Base-by-base conservation (phyloP, 2,888 invertebrate genomes). In the Vannuccia rotundouncinata region DNA sequence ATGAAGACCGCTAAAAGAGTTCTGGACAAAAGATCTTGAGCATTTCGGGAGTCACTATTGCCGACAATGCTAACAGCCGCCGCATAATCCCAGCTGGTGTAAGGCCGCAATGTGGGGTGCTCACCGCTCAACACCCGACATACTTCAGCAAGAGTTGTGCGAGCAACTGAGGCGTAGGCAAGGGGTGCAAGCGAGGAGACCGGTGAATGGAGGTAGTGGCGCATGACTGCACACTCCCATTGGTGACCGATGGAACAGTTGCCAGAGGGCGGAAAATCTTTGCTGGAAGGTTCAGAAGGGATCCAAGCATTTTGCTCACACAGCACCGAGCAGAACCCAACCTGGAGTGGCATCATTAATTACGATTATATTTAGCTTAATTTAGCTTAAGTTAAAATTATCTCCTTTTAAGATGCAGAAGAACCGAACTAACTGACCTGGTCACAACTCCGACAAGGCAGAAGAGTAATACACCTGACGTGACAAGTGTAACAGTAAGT, bases 401-500 rank as follows among this genome's bases (percentile, higher is more conserved):
- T 45, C 45, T 45, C 45, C 17, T 13, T 45, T 45, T 13, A 45
- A 45, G 45, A 45, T n/a, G n/a, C n/a, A n/a, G n/a, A n/a, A n/a
- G 45, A 45, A 45, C 45, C 17, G 45, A 45, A 17, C 45, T 13
- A 45, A 17, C 45, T 45, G 45, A 45, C 45, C 45, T 45, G 5
- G 45, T 45, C 45, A 45, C 45, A 45, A 45, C 45, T 45, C 17
- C 45, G 45, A 17, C 45, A 45, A 17, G 45, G 45, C 5, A 45
- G 45, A 45, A 45, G 45, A 17, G 45, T 45, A 17, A 45, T 5
- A 45, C 45, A 45, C 45, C 45, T 5, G 17, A 45, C 17, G 45
- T 45, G 77, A 27, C 77, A 77, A n/a, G 1, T 17, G 31, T 77
- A 77, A n/a, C 77, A 77, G 45, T 77, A 31, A 10, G 77, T 77